A percentile compares a stretch with the other conserved stretches of the same genome.
Evolutionary conservation across 2,113 vertebrate species (phyloP).

Genomic region (Neopipo cinnamomea): DNA sequence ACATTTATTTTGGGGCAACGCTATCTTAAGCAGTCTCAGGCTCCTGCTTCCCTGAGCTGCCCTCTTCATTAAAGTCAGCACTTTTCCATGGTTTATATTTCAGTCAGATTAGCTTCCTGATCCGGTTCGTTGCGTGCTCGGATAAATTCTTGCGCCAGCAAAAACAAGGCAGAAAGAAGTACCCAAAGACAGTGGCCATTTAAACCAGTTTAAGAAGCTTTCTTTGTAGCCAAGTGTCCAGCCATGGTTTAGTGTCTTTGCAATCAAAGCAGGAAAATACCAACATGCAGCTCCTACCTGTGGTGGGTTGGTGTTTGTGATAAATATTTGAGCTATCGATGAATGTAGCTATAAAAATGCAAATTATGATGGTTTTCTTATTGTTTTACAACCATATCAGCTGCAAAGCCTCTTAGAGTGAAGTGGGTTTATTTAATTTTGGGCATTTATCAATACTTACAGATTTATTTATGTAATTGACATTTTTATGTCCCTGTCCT

Average conservation of each 20-base stretch:
- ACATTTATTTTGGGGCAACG: constrained; percentile 1
- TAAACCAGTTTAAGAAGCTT: neutral
- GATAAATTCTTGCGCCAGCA: constrained; percentile 40
- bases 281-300: neutral
- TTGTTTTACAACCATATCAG: constrained; percentile 26
- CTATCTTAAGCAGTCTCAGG: constrained; percentile 7
- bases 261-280: neutral
- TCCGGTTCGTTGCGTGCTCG: constrained; percentile 25
- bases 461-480: constrained; percentile 52
- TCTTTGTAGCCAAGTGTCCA: neutral
- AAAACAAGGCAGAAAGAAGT: constrained; percentile 1
- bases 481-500: constrained; percentile 36
- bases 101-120: constrained; percentile 29
- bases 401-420: constrained; percentile 25
- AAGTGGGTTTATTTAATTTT: constrained; percentile 48
- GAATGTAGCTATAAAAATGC: constrained; percentile 30
- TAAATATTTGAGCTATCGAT: constrained; percentile 40
- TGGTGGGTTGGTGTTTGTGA: neutral
- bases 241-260: neutral
- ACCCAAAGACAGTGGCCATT: neutral
- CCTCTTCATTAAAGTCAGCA: constrained; percentile 33
- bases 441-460: constrained; percentile 40
- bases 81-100: constrained; percentile 34
- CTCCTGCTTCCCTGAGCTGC: neutral
- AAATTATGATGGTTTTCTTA: constrained; percentile 32